Percentiles rank a stretch among this genome's conserved stretches.
Evolutionary conservation across 2,888 invertebrate genomes (phyloP).

Genomic region (Rhogogaster chlorosoma): DNA sequence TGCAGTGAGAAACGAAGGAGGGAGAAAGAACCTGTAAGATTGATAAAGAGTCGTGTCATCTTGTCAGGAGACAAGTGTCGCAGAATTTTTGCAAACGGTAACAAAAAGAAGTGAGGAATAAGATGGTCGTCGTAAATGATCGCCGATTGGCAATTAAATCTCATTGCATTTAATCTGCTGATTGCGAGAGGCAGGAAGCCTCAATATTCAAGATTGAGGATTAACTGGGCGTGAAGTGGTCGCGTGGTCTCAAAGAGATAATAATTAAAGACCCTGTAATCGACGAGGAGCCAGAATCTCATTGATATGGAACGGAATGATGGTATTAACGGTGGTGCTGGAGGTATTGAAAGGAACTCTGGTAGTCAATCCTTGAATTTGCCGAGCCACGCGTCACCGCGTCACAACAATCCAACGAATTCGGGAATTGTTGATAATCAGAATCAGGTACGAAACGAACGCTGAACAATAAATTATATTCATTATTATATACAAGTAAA

Average conservation of each 20-base stretch:
- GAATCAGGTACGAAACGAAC: conserved; percentile 36
- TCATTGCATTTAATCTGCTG: background rate
- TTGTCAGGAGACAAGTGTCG: background rate
- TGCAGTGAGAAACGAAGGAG: background rate
- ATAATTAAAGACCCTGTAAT: background rate
- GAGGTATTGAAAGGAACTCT: conserved; percentile 31
- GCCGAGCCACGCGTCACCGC: conserved; percentile 31
- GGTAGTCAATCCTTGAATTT: conserved; percentile 40
- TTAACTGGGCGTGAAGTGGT: background rate
- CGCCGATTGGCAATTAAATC: background rate
- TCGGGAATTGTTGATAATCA: conserved; percentile 39
- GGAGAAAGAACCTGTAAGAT: background rate
- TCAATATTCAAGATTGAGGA: background rate
- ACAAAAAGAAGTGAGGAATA: background rate
- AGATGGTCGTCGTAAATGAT: background rate
- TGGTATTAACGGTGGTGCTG: conserved; percentile 33
- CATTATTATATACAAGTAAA: background rate
- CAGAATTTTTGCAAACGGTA: background rate
- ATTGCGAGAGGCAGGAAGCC: background rate
- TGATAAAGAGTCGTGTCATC: background rate
- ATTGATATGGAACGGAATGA: conserved; percentile 48
- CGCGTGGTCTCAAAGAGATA: background rate
- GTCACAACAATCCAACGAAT: conserved; percentile 46
- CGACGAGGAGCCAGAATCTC: background rate
- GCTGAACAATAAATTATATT: background rate